Percentiles rank a stretch among this genome's conserved stretches.
These are phyloP conservation scores for Erpobdella octoculata DNA, from an alignment of 2,888 invertebrate species.

Conservation along the genomic window DNA sequence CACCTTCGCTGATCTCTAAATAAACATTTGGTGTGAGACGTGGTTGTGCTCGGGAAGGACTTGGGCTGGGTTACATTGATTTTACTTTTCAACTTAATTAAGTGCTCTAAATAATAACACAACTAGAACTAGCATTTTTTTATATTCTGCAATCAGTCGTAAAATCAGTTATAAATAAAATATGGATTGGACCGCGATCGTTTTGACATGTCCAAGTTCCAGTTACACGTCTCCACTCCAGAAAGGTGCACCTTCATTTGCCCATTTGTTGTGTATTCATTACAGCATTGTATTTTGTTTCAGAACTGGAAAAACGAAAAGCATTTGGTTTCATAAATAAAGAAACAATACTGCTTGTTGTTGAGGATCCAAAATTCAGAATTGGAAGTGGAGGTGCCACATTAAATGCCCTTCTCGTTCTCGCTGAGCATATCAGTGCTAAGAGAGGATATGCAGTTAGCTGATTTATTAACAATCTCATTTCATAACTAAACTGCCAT, in stretches of 20 bases:
- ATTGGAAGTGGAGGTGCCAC: conserved; percentile 57
- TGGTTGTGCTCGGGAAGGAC: too few relatives aligned
- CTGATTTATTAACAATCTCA: not conserved
- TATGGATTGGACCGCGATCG: conserved; percentile 46
- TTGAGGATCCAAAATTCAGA: conserved; percentile 51
- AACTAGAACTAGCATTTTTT: too few relatives aligned
- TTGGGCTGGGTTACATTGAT: too few relatives aligned
- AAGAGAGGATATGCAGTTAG: conserved; percentile 51
- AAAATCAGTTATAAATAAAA: too few relatives aligned
- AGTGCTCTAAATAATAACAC: too few relatives aligned
- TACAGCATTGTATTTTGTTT: not conserved
- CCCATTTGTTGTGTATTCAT: not conserved
- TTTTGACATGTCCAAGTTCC: conserved; percentile 46
- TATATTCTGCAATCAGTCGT: too few relatives aligned
- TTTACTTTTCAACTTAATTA: too few relatives aligned
- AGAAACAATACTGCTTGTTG: conserved; percentile 52
- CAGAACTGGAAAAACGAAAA: conserved; percentile 48
- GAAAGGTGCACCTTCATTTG: conserved; percentile 40
- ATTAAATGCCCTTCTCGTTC: conserved; percentile 55
- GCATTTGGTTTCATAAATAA: conserved; percentile 45
- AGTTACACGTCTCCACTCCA: conserved; percentile 44
- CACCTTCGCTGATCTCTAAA: too few relatives aligned
- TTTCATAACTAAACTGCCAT: too few relatives aligned
- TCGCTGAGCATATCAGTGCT: conserved; percentile 54
- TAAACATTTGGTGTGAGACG: too few relatives aligned